Conservation (phyloP, 2,888 invertebrate genomes). For the Pegoplata infirma region DNA sequence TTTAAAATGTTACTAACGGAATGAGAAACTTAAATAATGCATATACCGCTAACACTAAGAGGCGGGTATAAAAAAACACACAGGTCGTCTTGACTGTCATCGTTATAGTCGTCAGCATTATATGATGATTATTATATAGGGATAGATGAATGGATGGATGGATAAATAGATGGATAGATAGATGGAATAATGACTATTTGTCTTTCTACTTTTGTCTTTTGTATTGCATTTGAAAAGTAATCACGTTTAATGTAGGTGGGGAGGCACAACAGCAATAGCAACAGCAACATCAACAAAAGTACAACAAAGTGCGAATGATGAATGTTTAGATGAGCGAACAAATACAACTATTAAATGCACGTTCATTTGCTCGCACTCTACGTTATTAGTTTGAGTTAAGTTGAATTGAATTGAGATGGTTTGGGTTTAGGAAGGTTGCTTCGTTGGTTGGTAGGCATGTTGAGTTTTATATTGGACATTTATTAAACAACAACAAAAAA, state of each 20-base stretch:
- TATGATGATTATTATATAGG: conserved; percentile 11
- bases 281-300: not conserved
- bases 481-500: conserved; percentile 37
- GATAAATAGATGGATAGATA: no score
- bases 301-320: conserved; percentile 19
- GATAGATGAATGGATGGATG: no score
- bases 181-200: no score
- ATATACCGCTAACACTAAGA: no score
- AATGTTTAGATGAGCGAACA: conserved; percentile 27
- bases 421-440: not conserved
- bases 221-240: conserved; percentile 31
- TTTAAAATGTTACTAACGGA: not conserved
- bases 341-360: conserved; percentile 3
- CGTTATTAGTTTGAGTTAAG: no score
- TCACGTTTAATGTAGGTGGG: conserved; percentile 31
- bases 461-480: conserved; percentile 11
- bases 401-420: no score
- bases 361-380: not conserved
- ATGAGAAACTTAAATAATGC: no score
- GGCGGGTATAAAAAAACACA: not conserved
- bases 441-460: not conserved
- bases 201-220: conserved; percentile 28
- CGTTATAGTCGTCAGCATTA: conserved; percentile 28
- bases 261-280: not conserved
- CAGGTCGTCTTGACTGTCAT: conserved; percentile 1